A percentile compares a stretch with the other conserved stretches of the same genome.
Evolutionary conservation across 2,888 invertebrate genomes (phyloP).

Genomic region (Eilema caniola): DNA sequence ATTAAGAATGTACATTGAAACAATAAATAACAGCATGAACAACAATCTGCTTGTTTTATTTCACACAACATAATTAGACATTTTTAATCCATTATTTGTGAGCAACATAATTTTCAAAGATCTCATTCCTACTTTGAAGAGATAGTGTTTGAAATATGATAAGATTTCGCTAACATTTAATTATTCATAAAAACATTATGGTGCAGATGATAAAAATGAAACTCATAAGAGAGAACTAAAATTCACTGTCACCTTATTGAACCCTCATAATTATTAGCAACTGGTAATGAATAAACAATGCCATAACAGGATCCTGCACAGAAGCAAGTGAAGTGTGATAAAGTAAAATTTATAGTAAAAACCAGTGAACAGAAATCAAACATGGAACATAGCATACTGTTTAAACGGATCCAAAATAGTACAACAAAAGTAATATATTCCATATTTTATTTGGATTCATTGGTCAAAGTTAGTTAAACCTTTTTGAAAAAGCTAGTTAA

Average conservation of each 20-base stretch:
- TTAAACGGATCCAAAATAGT: too few relatives aligned
- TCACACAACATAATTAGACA: constrained; percentile 29
- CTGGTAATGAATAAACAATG: neutral
- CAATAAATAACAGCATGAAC: constrained; percentile 35
- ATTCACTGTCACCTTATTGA: neutral
- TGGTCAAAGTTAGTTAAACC: constrained; percentile 36
- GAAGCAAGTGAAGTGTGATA: too few relatives aligned
- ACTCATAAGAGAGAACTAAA: neutral
- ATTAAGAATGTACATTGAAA: constrained; percentile 25
- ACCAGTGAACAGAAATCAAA: too few relatives aligned
- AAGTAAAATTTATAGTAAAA: too few relatives aligned
- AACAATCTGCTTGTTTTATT: constrained; percentile 36
- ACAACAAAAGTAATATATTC: too few relatives aligned
- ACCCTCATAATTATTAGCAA: neutral
- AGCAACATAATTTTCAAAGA: neutral
- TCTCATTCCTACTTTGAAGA: neutral
- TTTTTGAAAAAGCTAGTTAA: constrained; percentile 80
- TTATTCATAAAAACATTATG: neutral
- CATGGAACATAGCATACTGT: too few relatives aligned
- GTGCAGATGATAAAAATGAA: neutral
- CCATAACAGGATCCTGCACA: too few relatives aligned
- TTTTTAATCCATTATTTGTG: neutral
- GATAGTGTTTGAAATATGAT: too few relatives aligned
- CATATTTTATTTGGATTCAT: too few relatives aligned
- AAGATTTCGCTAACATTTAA: too few relatives aligned